Evolutionary conservation across 2,888 invertebrate species (phyloP), one percentile per base, ranked within the genome.

Genomic region (Oscheius sp.): DNA sequence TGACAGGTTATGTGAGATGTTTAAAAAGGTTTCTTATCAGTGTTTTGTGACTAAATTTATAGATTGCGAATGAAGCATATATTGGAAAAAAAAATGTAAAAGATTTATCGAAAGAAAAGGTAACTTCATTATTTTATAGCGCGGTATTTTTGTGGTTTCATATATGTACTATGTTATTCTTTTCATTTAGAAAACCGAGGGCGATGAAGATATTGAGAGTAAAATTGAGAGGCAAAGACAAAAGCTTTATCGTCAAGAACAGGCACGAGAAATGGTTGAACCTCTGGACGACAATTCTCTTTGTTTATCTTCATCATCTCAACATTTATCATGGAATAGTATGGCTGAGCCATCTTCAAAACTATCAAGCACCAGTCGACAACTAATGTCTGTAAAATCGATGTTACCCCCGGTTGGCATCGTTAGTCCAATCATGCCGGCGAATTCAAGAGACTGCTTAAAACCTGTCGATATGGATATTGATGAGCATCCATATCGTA

Each of bases 221-320:
- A 62, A 62, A 44, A 62, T 62, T n/a, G 62, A 47, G 12, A 5
- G n/a, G 17, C 62, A 62, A 30, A 30, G 62, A n/a, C 47, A 62
- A 36, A 33, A 62, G 22, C 45, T 62, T 9, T 20, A 47, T 12
- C 47, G 62, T 14, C 28, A 49, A 0, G 62, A 62, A 49, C 45
- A 49, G 17, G 62, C 47, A 6, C 30, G 62, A 2, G 62, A 62
- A 24, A 62, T 62, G 62, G 32, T 62, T 30, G 62, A 62, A 26
- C 62, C 62, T 1, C 47, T 62, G 3, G 59, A 59, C 5, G 62
- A 62, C 17, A 12, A 22, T 9, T 32, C 30, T 14, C 28, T 44
- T 2, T 12, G 8, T 6, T 12, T 20, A 6, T 12, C 26, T n/a
- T 8, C 5, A 1, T 36, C 41, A 26, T 26, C 17, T 17, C 8